Evolutionary conservation across 2,888 invertebrate species (phyloP).

Genomic region (Epirrita christyi): DNA sequence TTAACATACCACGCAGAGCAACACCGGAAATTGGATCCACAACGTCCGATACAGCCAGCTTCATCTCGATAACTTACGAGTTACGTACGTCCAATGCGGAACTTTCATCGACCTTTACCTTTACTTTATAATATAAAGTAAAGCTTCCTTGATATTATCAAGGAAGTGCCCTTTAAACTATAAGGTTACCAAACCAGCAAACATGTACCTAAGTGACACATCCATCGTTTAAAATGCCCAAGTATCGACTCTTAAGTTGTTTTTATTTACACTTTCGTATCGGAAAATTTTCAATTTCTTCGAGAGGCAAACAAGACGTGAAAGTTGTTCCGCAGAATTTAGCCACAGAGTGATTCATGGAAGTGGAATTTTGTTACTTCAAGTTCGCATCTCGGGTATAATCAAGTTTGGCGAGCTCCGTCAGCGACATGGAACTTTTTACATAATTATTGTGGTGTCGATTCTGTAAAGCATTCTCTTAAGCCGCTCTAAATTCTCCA

Average conservation of each 20-base stretch:
- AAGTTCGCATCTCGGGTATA: conserved; percentile 29
- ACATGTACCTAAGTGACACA: conserved; percentile 6
- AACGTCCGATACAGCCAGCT: neutral
- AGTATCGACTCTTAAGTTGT: neutral
- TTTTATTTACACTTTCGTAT: conserved; percentile 36
- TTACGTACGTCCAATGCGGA: conserved; percentile 4
- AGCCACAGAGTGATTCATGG: conserved; percentile 41
- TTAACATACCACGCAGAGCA: neutral
- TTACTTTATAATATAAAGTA: neutral
- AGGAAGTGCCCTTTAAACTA: conserved; percentile 5
- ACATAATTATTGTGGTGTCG: neutral
- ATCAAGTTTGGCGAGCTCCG: conserved; percentile 29
- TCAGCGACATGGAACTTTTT: conserved; percentile 9
- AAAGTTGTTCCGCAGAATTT: conserved; percentile 51
- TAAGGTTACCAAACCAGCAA: neutral
- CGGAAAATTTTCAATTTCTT: conserved; percentile 42
- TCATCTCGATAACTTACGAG: neutral
- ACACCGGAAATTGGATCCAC: conserved; percentile 1
- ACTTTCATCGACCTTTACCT: conserved; percentile 12
- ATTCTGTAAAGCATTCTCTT: too few species aligned
- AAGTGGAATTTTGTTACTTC: conserved; percentile 28
- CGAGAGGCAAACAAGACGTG: conserved; percentile 42
- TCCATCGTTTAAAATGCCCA: neutral
- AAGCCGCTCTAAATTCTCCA: too few species aligned
- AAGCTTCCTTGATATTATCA: too few species aligned